A percentile compares a stretch with the other conserved stretches of the same genome.
Evolutionary conservation across 2,797 vertebrate genomes (phyloP).

Genomic region (Helicolenus hilgendorfi): DNA sequence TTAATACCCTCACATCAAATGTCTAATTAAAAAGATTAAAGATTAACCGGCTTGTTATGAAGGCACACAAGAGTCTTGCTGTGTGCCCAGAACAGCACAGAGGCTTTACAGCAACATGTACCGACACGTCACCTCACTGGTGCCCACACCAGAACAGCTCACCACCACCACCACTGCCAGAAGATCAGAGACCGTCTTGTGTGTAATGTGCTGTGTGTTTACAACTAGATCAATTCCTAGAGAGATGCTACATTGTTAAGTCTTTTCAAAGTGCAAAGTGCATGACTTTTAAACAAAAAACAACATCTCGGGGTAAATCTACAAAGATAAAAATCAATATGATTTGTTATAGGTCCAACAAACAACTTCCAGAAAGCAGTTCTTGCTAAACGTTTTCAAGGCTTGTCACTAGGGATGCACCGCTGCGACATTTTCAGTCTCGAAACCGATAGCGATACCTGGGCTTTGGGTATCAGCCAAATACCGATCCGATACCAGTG

Average conservation of each 20-base stretch:
- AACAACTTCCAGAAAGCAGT: not conserved
- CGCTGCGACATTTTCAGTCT: too few relatives aligned
- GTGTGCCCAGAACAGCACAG: slow-evolving; percentile 48
- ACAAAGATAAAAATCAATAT: slow-evolving; percentile 5
- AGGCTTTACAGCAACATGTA: slow-evolving; percentile 66
- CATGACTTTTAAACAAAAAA: not conserved
- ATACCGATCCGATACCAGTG: not conserved
- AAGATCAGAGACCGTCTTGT: slow-evolving; percentile 54
- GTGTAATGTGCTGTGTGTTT: slow-evolving; percentile 8
- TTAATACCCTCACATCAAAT: slow-evolving; percentile 72
- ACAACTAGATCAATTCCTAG: slow-evolving; percentile 1
- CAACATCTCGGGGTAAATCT: not conserved
- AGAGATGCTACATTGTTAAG: slow-evolving; percentile 8
- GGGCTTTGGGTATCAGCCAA: not conserved
- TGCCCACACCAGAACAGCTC: slow-evolving; percentile 35
- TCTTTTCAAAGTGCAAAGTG: slow-evolving; percentile 24
- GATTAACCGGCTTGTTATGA: slow-evolving; percentile 71
- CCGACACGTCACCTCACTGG: slow-evolving; percentile 67
- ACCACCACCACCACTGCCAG: slow-evolving; percentile 7
- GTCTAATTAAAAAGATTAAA: slow-evolving; percentile 82
- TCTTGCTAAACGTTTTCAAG: not conserved
- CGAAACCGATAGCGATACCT: not conserved
- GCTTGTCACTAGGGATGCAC: not conserved
- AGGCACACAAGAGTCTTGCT: slow-evolving; percentile 51
- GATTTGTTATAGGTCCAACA: not conserved